Evolutionary conservation across 2,888 invertebrate species (phyloP).

Genomic region (Saturnia japonica): DNA sequence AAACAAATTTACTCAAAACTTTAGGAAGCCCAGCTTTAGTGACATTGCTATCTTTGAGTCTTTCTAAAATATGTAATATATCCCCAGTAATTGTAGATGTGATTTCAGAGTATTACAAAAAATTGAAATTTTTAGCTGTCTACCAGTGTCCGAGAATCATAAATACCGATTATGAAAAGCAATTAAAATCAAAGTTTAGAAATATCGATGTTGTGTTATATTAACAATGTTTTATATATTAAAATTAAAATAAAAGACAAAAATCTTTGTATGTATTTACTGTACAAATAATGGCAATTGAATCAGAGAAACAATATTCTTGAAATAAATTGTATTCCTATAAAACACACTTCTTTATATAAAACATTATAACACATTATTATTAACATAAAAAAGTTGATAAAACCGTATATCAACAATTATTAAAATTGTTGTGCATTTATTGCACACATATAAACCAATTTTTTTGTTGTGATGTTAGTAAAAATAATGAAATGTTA

Average conservation of each 20-base stretch:
- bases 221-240: slow-evolving; percentile 31
- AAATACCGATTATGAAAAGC: slow-evolving; percentile 68
- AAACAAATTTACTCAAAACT: slow-evolving; percentile 54
- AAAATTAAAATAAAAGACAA: slow-evolving; percentile 31
- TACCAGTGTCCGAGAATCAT: slow-evolving; percentile 72
- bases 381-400: background rate
- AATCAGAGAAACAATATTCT: slow-evolving; percentile 30
- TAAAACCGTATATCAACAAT: background rate
- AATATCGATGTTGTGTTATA: slow-evolving; percentile 73
- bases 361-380: slow-evolving; percentile 10
- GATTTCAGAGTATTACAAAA: slow-evolving; percentile 69
- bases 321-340: slow-evolving; percentile 21
- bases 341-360: background rate
- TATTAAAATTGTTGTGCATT: background rate
- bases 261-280: slow-evolving; percentile 41
- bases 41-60: slow-evolving; percentile 62
- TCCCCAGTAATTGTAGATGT: slow-evolving; percentile 66
- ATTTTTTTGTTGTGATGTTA: background rate
- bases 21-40: slow-evolving; percentile 55
- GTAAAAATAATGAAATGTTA: background rate
- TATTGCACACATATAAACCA: background rate
- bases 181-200: slow-evolving; percentile 68
- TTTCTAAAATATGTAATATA: slow-evolving; percentile 67
- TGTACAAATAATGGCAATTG: slow-evolving; percentile 48
- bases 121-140: slow-evolving; percentile 67